Evolutionary conservation across 2,888 invertebrate genomes (phyloP), one percentile per base, ranked within the genome.

Genomic region (Iselma pallidipennis): DNA sequence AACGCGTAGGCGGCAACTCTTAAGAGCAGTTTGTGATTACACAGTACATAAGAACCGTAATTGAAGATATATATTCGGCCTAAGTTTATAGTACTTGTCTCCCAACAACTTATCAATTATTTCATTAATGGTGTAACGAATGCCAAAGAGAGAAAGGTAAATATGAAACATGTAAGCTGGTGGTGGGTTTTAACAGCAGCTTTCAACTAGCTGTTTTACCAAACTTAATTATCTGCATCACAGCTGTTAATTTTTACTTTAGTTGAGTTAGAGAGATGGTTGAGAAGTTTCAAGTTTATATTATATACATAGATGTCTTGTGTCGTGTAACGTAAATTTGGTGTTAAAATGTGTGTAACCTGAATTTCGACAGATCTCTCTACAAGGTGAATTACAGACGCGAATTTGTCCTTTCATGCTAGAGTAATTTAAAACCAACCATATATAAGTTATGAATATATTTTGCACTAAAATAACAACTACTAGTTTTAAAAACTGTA

Each of bases 21-120:
- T 76, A 76, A 77, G 74, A 77, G 77, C 76, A 77, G 75, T 77
- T 77, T 76, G 75, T 71, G 76, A 77, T 78, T 77, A 76, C 66
- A 66, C 52, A 64, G 58, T 66, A 65, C 68, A 72, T 76, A 77
- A 76, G 75, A 74, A 74, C 74, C 74, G 72, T 76, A 78, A 78
- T 76, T 78, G 76, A 71, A 71, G 71, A 75, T 72, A 62, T 58
- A 70, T 73, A 72, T 74, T 73, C 68, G 70, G 49, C 42, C 51
- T 56, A 55, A 59, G 58, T 57, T 62, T 57, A 50, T 50, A 31
- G 49, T 55, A 51, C 48, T 25, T 52, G 54, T 50, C 42, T 50
- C 29, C 23, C 50, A 37, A 16, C 37, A 52, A 58, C 28, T 64
- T 64, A 61, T 61, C 57, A 64, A 61, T 64, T 57, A 64, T 64